Conservation (phyloP, 2,113 vertebrate species). For the Sprattus sprattus region DNA sequence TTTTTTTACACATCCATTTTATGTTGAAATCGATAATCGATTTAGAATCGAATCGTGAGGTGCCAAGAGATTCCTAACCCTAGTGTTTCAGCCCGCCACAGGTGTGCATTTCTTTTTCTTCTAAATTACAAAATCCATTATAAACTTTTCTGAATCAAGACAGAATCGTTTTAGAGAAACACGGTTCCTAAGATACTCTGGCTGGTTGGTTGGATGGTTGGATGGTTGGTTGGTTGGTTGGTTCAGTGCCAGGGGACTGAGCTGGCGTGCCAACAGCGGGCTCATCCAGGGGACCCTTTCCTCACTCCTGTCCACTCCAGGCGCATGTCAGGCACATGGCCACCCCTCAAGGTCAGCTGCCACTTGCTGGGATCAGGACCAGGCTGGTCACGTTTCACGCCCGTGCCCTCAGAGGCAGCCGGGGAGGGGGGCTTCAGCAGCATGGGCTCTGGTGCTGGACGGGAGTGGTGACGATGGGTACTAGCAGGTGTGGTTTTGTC, state of each 20-base stretch:
- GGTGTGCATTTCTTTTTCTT: too few species aligned
- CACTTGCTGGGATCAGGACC: not conserved
- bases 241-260: not conserved
- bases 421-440: not conserved
- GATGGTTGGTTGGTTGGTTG: not conserved
- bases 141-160: too few species aligned
- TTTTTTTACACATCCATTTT: too few species aligned
- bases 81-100: too few species aligned
- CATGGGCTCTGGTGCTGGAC: not conserved
- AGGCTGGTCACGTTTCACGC: conserved; percentile 15
- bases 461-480: not conserved
- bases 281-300: not conserved
- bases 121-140: too few species aligned
- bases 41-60: too few species aligned
- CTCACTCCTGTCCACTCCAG: not conserved
- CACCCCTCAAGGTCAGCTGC: conserved; percentile 15
- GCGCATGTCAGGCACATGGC: not conserved
- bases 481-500: not conserved
- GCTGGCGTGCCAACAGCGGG: not conserved
- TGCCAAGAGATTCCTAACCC: too few species aligned
- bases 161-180: too few species aligned
- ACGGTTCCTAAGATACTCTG: not conserved
- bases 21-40: too few species aligned
- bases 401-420: not conserved
- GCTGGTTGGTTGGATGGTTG: not conserved